Base-by-base conservation (phyloP, 2,797 vertebrate genomes). In the Liparis tanakae region DNA sequence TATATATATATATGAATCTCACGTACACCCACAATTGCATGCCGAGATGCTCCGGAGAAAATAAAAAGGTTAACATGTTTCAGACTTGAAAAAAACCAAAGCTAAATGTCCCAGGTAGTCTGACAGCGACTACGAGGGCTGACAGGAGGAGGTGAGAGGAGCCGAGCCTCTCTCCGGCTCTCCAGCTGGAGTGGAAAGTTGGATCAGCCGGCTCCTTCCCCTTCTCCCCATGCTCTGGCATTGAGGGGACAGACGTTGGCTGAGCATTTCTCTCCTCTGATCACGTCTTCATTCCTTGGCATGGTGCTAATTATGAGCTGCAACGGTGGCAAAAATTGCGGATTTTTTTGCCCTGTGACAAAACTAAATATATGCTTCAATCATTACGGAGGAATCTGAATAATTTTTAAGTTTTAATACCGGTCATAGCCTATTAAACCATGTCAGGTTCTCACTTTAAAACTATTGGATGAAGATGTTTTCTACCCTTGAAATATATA, bases 111-210 rank as follows among this genome's bases (percentile, higher is more conserved):
- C 58, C 55, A 71, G 53, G 10, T 53, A 46, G 41, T 82, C 59
- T 56, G 68, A 62, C 72, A 78, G 62, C 76, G 72, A 76, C 82
- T 81, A 87, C 74, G 53, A 67, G 74, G 59, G 68, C 80, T 71
- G 81, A 83, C 79, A 72, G 88, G 71, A 58, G 84, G 88, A 82
- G 78, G 79, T 63, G 86, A 87, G 78, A 82, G 79, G 78, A 87
- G 85, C 83, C 78, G 86, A 77, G 85, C 76, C 83, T 87, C 89
- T 90, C 87, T 85, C 88, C 76, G 75, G 78, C 65, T 86, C 82
- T 88, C 91, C 90, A 91, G 88, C 92, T 91, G 90, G 92, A 92
- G 88, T 87, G 91, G 91, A 94, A 92, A 92, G 83, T 91, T 93
- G 93, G 90, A 91, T 74, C 59, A 70, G 80, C 56, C 61, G 65